These are phyloP conservation scores for Agrotis exclamationis DNA, from an alignment of 2,888 invertebrate species.

Conservation along the genomic window DNA sequence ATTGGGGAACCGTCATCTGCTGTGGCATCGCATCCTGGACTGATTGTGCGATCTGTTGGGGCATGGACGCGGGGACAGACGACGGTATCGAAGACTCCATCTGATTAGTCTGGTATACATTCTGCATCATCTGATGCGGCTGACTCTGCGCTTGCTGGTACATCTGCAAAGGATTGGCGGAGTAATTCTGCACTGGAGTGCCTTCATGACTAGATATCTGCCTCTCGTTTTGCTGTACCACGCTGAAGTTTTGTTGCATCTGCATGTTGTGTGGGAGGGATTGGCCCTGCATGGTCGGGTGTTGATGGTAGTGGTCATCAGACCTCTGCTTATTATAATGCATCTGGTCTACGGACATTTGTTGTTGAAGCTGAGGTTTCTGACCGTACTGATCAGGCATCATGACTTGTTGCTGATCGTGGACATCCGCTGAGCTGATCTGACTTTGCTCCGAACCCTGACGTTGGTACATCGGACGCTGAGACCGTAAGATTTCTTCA, in stretches of 20 bases:
- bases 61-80: slow-evolving; percentile 65
- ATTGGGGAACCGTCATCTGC: slow-evolving; percentile 70
- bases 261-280: slow-evolving; percentile 84
- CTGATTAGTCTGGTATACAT: slow-evolving; percentile 71
- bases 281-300: slow-evolving; percentile 85
- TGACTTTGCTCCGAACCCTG: slow-evolving; percentile 88
- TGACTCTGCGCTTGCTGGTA: slow-evolving; percentile 81
- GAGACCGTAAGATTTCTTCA: slow-evolving; percentile 82
- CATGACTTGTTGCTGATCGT: slow-evolving; percentile 81
- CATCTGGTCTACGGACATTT: slow-evolving; percentile 85
- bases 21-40: slow-evolving; percentile 63
- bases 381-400: slow-evolving; percentile 77
- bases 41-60: slow-evolving; percentile 67
- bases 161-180: slow-evolving; percentile 87
- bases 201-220: slow-evolving; percentile 90
- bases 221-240: slow-evolving; percentile 86
- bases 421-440: slow-evolving; percentile 81
- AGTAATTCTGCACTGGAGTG: slow-evolving; percentile 88
- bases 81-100: slow-evolving; percentile 72
- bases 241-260: slow-evolving; percentile 81
- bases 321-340: slow-evolving; percentile 80
- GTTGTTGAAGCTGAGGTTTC: slow-evolving; percentile 79
- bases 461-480: slow-evolving; percentile 84
- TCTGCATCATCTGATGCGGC: slow-evolving; percentile 72
- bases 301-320: slow-evolving; percentile 83